Evolutionary conservation across 2,888 invertebrate genomes (phyloP).

Genomic region (Dolichopus griseipennis): DNA sequence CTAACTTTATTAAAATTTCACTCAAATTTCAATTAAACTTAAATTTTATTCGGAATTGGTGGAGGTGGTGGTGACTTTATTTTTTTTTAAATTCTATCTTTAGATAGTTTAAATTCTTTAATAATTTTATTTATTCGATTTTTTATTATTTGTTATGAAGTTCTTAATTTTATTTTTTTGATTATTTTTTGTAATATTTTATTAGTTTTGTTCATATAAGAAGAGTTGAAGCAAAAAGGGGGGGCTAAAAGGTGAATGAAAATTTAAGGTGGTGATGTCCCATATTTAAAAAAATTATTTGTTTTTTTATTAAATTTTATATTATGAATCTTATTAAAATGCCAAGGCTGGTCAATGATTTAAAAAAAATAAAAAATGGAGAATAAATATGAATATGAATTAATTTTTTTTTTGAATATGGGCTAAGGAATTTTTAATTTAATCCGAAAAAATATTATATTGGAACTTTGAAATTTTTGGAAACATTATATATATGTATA

Average conservation of each 20-base stretch:
- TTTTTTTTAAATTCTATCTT: too few relatives aligned
- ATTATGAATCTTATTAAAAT: neutral
- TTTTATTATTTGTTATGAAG: too few relatives aligned
- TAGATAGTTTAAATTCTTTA: too few relatives aligned
- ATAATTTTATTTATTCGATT: neutral
- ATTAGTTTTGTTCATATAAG: neutral
- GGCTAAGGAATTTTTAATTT: neutral
- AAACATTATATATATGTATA: too few relatives aligned
- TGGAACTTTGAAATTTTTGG: too few relatives aligned
- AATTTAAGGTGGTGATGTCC: neutral
- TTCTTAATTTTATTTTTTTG: neutral
- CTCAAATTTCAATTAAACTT: neutral
- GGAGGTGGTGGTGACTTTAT: neutral
- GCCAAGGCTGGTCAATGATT: constrained; percentile 1
- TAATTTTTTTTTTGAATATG: neutral
- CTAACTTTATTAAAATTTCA: neutral
- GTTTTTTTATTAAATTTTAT: neutral
- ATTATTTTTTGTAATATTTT: neutral
- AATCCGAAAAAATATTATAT: neutral
- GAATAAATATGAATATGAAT: neutral
- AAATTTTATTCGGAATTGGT: neutral
- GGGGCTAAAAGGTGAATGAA: neutral
- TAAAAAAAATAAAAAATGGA: neutral
- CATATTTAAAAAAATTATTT: neutral
- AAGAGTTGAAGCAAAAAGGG: neutral